Evolutionary conservation across 2,113 vertebrate species (phyloP).

Genomic region (Hystrix cristata): DNA sequence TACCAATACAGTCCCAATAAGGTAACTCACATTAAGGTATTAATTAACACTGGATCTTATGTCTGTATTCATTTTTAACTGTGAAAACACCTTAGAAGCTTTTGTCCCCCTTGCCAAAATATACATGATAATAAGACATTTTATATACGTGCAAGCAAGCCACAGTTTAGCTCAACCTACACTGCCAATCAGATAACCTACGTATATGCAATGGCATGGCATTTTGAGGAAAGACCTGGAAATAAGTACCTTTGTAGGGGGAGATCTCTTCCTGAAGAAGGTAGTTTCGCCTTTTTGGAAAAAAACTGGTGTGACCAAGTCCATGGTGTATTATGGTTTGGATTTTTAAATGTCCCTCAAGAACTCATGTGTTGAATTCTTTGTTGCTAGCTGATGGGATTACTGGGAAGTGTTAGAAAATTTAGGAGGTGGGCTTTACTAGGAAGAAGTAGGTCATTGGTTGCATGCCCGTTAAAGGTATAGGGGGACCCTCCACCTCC

Average conservation of each 20-base stretch:
- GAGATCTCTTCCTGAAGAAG: not conserved
- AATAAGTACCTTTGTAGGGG: not conserved
- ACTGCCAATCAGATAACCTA: not conserved
- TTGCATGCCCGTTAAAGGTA: not conserved
- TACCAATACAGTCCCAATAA: not conserved
- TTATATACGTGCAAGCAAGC: not conserved
- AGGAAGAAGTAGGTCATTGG: not conserved
- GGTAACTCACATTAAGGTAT: not conserved
- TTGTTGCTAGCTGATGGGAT: not conserved
- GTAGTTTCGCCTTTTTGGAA: accelerated
- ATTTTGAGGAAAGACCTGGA: accelerated
- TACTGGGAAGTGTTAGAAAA: not conserved
- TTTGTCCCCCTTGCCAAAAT: not conserved
- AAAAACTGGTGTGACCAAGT: not conserved
- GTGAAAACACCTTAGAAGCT: not conserved
- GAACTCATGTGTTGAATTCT: too few species aligned
- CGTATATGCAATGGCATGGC: accelerated
- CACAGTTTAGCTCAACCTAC: not conserved
- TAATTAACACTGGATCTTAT: not conserved
- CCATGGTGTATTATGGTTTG: not conserved
- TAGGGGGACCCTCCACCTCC: not conserved
- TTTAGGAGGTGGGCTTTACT: not conserved
- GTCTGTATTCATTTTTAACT: not conserved
- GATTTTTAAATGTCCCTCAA: not conserved
- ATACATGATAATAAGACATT: not conserved